Evolutionary conservation across 2,797 vertebrate species (phyloP), one percentile per base, ranked within the genome.

Genomic region (Rhynchonycteris naso): DNA sequence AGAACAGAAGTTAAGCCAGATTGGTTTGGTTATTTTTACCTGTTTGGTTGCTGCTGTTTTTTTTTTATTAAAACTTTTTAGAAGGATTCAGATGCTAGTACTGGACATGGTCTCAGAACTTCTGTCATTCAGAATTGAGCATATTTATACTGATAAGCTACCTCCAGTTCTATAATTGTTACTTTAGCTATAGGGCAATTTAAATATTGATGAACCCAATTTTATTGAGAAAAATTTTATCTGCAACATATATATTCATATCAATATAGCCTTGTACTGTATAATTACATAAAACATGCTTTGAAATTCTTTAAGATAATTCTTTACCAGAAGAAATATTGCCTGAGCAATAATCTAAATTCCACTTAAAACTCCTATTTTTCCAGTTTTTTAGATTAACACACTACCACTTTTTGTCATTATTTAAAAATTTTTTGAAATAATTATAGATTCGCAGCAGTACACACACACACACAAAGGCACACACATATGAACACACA

Each of bases 281-380:
- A 30, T 33, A 26, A 6, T 93, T 92, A 75, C 21, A 59, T 78
- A 74, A 79, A 76, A 66, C 8, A 15, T 61, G 5, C 80, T 82
- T 91, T 91, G 58, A 83, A 69, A 75, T 75, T 59, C 78, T 90
- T 82, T 82, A 61, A 87, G 59, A 92, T 10, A 47, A 69, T 85
- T 76, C 38, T 85, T 93, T 93, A 35, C 10, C 58, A 75, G 90
- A 93, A 90, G 58, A 61, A 82, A 35, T 58, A 63, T 61, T 85
- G 24, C 65, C 61, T 92, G 52, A 94, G 28, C 1, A 80, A 56
- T 94, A 28, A 88, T 58, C 90, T 85, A 74, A 76, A 95, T 93
- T 83, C 14, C 35, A 90, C 38, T 78, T 28, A 81, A 76, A 90
- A 47, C 1, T 50, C 58, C 28, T 15, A 35, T 69, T 54, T 63